A percentile compares a stretch with the other conserved stretches of the same genome.
Conservation (phyloP, 2,888 invertebrate genomes). For the Cepaea hortensis region DNA sequence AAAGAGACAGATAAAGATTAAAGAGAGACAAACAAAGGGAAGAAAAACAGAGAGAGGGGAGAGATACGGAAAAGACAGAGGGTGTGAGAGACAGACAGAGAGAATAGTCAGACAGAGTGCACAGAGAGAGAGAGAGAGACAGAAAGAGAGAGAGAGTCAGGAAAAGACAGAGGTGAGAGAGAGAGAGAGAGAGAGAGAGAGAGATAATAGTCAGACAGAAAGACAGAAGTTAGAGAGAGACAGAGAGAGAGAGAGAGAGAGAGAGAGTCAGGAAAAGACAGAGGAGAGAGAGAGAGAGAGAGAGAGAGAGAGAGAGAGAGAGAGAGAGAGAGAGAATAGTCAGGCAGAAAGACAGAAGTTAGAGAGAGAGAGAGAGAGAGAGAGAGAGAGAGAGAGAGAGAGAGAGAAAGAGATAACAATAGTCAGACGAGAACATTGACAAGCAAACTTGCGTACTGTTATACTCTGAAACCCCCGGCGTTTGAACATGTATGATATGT, state of each 20-base stretch:
- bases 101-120: not conserved
- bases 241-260: not conserved
- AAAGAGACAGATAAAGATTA: constrained; percentile 7
- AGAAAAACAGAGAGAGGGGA: not conserved
- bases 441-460: not conserved
- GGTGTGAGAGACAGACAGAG: constrained; percentile 17
- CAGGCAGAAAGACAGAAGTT: not conserved
- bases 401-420: not conserved
- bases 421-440: not conserved
- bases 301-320: not conserved
- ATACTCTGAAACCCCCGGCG: too few species aligned
- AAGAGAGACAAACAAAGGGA: not conserved
- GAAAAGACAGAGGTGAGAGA: not conserved
- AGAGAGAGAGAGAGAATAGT: not conserved
- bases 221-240: not conserved
- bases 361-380: not conserved
- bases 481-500: too few species aligned
- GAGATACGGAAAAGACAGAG: not conserved
- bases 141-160: not conserved
- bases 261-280: too few species aligned
- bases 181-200: not conserved
- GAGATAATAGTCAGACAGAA: not conserved
- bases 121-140: not conserved
- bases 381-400: not conserved
- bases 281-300: too few species aligned